Evolutionary conservation across 2,888 invertebrate genomes (phyloP), one percentile per base, ranked within the genome.

Genomic region (Neoascia interrupta): DNA sequence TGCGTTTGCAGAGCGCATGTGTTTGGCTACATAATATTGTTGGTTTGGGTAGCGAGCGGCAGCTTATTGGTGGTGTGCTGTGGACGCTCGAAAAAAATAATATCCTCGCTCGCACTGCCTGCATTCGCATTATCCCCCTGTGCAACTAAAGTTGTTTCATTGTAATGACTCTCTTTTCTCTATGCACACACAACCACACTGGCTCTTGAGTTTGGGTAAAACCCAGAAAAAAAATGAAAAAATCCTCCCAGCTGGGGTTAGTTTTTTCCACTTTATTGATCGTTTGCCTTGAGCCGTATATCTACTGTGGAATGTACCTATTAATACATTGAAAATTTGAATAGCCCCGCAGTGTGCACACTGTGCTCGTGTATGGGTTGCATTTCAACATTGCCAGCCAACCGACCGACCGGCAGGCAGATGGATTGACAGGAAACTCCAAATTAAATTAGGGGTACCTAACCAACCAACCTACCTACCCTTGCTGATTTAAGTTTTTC

Each of bases 351-450:
- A 39, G 47, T 60, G 11, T 53, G 10, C 16, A n/a, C n/a, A n/a
- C n/a, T 6, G 31, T 31, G 26, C 10, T 13, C 18, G 37, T 66
- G 49, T 61, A 18, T 41, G 15, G 4, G 45, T 72, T 39, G 39
- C 47, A 56, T 41, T 61, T 75, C 45, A 60, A 51, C 36, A 49
- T 49, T 11, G 28, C 36, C 43, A 6, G n/a, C 4, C 31, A n/a
- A 4, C 26, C 26, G 8, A 31, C 31, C 31, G 51, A 61, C 26
- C 56, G 49, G 31, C 66, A 69, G 58, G 74, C 80, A 80, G 80
- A 80, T 80, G 80, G 80, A 63, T 63, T 63, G 74, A 56, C 80
- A 80, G 80, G 74, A 80, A 80, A 80, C 69, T 80, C 74, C 63
- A 74, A 80, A 80, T 74, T 80, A 63, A 69, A 69, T 69, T 74